Conservation (phyloP, 2,888 invertebrate species). For the Metellina segmentata region DNA sequence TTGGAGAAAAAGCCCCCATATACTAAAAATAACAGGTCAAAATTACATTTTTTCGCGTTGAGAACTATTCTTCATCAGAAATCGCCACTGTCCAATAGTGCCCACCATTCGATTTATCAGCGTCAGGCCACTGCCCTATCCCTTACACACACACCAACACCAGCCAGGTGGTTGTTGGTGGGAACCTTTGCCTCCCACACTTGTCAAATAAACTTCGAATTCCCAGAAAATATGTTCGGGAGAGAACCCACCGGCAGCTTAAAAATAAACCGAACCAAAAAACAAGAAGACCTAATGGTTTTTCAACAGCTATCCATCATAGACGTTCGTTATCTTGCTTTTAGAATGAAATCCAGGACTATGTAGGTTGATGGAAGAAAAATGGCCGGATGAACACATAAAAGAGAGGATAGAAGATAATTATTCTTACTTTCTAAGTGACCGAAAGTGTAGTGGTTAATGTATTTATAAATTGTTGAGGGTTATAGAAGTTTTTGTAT, state of each 20-base stretch:
- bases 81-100: conserved; percentile 37
- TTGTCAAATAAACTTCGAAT: conserved; percentile 42
- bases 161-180: neutral
- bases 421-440: conserved; percentile 48
- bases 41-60: neutral
- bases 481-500: neutral
- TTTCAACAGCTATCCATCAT: conserved; percentile 32
- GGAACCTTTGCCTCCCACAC: neutral
- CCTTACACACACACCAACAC: neutral
- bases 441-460: conserved; percentile 40
- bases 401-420: conserved; percentile 33
- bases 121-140: conserved; percentile 10
- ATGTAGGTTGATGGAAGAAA: conserved; percentile 9
- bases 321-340: conserved; percentile 24
- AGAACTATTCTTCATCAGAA: neutral
- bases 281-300: conserved; percentile 47
- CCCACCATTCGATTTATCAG: conserved; percentile 11
- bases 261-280: neutral
- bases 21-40: neutral
- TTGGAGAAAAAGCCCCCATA: neutral
- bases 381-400: conserved; percentile 29
- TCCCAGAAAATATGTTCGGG: conserved; percentile 6
- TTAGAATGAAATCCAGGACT: conserved; percentile 8
- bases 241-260: conserved; percentile 7
- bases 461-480: conserved; percentile 38